Conservation (phyloP, 2,113 vertebrate species). For the Alligator sinensis region DNA sequence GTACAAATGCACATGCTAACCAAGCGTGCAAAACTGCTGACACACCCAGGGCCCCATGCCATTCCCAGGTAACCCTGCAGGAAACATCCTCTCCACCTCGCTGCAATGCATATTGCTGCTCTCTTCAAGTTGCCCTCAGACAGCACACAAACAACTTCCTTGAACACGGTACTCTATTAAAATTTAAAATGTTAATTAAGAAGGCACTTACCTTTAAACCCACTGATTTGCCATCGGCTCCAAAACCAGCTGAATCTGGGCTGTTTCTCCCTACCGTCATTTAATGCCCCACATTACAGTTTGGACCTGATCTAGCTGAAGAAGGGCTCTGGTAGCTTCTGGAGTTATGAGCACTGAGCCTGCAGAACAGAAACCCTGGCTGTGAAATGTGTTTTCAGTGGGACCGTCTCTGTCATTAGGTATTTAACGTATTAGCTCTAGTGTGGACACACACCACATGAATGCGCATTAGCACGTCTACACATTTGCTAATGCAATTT, state of each 20-base stretch:
- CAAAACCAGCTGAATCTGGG: slow-evolving; percentile 19
- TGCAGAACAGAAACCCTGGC: not conserved
- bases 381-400: not conserved
- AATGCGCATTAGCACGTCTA: too few species aligned
- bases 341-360: not conserved
- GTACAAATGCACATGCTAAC: not conserved
- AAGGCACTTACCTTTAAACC: slow-evolving; percentile 42
- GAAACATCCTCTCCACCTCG: not conserved
- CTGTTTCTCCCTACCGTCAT: not conserved
- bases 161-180: slow-evolving; percentile 58
- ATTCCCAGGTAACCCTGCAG: slow-evolving; percentile 15
- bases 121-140: slow-evolving; percentile 38
- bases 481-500: too few species aligned
- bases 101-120: slow-evolving; percentile 13
- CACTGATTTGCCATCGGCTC: slow-evolving; percentile 28
- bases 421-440: not conserved
- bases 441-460: too few species aligned
- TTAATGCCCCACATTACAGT: not conserved
- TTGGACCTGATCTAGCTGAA: not conserved
- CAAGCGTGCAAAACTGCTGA: not conserved
- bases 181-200: slow-evolving; percentile 68
- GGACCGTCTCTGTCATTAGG: not conserved
- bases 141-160: slow-evolving; percentile 10
- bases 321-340: not conserved
- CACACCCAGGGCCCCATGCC: not conserved